Conservation (phyloP, 2,888 invertebrate genomes). For the Drosophila rubida region DNA sequence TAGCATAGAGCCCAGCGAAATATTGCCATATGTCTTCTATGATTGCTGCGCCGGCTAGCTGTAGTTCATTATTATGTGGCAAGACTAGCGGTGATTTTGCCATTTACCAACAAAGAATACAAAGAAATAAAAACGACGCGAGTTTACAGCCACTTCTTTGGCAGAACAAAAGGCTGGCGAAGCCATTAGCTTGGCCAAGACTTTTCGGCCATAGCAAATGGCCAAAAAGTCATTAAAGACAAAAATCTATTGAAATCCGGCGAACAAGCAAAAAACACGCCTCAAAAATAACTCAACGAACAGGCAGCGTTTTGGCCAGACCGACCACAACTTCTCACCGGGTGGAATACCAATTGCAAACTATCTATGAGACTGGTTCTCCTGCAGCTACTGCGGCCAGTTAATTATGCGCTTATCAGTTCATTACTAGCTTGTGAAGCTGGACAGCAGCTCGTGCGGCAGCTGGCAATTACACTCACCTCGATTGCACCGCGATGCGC, state of each 20-base stretch:
- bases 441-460: constrained; percentile 8
- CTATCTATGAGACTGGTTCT: constrained; percentile 27
- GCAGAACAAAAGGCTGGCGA: constrained; percentile 67
- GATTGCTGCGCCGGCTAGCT: constrained; percentile 24
- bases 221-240: constrained; percentile 74
- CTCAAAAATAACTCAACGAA: constrained; percentile 58
- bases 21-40: constrained; percentile 3
- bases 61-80: constrained; percentile 33
- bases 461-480: constrained; percentile 41
- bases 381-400: constrained; percentile 26
- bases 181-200: constrained; percentile 29
- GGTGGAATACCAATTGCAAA: constrained; percentile 34
- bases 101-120: constrained; percentile 22
- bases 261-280: constrained; percentile 57
- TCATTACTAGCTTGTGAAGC: constrained; percentile 59
- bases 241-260: constrained; percentile 71
- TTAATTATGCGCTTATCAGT: constrained; percentile 80
- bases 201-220: constrained; percentile 33
- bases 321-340: constrained; percentile 16
- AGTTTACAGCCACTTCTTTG: constrained; percentile 44
- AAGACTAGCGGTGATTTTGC: constrained; percentile 42
- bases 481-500: constrained; percentile 12
- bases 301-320: constrained; percentile 12
- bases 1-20: constrained; percentile 18
- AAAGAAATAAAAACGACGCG: constrained; percentile 9